Evolutionary conservation across 1,140 invertebrate genomes (phyloP).

Genomic region (Luehdorfia chinensis): DNA sequence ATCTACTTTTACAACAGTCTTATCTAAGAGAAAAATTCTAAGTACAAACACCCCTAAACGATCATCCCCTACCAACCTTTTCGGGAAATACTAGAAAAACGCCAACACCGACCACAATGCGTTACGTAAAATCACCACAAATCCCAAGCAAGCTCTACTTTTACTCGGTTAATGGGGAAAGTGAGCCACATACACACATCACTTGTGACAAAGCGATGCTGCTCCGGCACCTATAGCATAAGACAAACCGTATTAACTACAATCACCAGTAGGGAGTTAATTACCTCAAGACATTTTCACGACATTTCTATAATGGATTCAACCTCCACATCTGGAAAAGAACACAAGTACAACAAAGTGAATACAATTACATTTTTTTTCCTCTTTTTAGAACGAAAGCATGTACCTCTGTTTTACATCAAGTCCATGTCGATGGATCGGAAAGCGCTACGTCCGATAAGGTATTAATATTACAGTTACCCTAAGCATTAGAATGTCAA

Average conservation of each 20-base stretch:
- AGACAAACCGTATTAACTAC: constrained; percentile 65
- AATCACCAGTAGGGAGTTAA: constrained; percentile 74
- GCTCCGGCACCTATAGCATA: constrained; percentile 41
- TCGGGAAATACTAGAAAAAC: constrained; percentile 23
- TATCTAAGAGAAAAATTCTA: constrained; percentile 11
- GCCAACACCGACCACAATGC: constrained; percentile 45
- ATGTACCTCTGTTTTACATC: constrained; percentile 72
- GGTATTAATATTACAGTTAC: neutral
- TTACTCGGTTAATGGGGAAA: constrained; percentile 45
- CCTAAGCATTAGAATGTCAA: neutral
- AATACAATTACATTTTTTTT: constrained; percentile 60
- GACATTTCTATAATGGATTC: constrained; percentile 76
- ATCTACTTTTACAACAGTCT: constrained; percentile 11
- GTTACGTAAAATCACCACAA: constrained; percentile 40
- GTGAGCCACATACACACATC: constrained; percentile 25
- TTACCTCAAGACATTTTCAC: constrained; percentile 76
- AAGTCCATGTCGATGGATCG: constrained; percentile 58
- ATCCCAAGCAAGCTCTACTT: constrained; percentile 60
- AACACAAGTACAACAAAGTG: constrained; percentile 77
- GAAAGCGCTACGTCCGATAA: constrained; percentile 5
- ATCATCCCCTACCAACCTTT: constrained; percentile 9
- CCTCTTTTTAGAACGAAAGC: constrained; percentile 34
- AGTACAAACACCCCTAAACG: constrained; percentile 15
- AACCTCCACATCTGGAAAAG: constrained; percentile 77
- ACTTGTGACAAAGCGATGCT: constrained; percentile 16